Evolutionary conservation across 2,113 vertebrate species (phyloP).

Genomic region (Apistogramma diplotaenia): DNA sequence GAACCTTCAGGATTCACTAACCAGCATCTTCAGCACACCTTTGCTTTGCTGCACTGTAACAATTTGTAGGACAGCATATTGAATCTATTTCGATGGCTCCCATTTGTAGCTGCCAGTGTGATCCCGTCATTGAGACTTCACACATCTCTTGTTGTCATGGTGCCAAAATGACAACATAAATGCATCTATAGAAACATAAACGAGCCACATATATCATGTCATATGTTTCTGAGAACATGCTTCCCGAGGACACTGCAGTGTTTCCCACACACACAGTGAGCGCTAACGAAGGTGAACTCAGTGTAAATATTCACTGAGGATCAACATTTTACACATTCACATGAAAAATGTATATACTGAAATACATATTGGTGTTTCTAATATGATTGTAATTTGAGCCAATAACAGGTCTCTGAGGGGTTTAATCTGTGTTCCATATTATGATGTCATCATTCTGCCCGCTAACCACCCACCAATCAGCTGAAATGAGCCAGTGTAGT

Average conservation of each 20-base stretch:
- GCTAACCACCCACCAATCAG: neutral
- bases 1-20: neutral
- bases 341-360: neutral
- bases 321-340: neutral
- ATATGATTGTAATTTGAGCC: no score
- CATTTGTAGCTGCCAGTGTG: neutral
- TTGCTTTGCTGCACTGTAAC: neutral
- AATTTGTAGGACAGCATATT: neutral
- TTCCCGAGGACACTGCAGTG: neutral
- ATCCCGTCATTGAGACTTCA: constrained; percentile 1
- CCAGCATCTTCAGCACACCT: no score
- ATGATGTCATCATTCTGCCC: rapidly evolving
- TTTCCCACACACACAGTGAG: neutral
- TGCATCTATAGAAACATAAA: neutral
- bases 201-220: neutral
- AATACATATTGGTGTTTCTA: neutral
- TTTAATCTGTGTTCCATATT: neutral
- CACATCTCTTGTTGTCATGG: neutral
- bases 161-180: neutral
- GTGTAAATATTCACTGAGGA: neutral
- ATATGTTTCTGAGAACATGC: neutral
- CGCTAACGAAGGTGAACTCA: neutral
- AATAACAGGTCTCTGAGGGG: neutral
- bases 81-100: neutral
- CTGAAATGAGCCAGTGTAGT: no score